Percentiles rank a stretch among this genome's conserved stretches.
Evolutionary conservation across 2,113 vertebrate genomes (phyloP).

Genomic region (Madoqua kirkii): DNA sequence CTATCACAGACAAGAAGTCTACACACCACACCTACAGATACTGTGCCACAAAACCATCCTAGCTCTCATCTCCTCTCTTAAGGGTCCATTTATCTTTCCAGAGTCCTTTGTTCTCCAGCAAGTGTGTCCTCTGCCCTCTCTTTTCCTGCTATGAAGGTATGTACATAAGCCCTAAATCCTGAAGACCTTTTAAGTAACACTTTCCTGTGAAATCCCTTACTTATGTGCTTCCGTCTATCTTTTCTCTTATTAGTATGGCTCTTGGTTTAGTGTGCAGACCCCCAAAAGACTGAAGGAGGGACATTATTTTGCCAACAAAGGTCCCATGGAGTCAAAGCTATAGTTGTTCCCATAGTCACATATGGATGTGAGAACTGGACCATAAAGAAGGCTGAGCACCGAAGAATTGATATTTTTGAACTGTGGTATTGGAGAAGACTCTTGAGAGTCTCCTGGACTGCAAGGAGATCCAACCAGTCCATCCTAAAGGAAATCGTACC

Average conservation of each 20-base stretch:
- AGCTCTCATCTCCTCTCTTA: not conserved
- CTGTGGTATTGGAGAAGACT: not conserved
- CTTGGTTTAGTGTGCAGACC: not conserved
- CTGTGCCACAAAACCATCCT: fast-evolving
- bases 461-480: not conserved
- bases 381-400: not conserved
- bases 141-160: not conserved
- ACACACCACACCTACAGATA: not conserved
- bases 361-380: not conserved
- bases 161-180: not conserved
- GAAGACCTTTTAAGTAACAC: not conserved
- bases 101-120: not conserved
- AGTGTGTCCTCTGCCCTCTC: too few relatives aligned
- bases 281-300: not conserved
- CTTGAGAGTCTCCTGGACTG: not conserved
- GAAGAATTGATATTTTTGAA: not conserved
- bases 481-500: not conserved
- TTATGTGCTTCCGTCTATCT: not conserved
- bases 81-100: not conserved
- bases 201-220: not conserved
- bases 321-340: not conserved
- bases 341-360: not conserved
- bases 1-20: not conserved
- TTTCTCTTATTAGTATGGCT: not conserved
- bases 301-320: not conserved